Evolutionary conservation across 2,113 vertebrate species (phyloP).

Genomic region (Tauraco erythrolophus): DNA sequence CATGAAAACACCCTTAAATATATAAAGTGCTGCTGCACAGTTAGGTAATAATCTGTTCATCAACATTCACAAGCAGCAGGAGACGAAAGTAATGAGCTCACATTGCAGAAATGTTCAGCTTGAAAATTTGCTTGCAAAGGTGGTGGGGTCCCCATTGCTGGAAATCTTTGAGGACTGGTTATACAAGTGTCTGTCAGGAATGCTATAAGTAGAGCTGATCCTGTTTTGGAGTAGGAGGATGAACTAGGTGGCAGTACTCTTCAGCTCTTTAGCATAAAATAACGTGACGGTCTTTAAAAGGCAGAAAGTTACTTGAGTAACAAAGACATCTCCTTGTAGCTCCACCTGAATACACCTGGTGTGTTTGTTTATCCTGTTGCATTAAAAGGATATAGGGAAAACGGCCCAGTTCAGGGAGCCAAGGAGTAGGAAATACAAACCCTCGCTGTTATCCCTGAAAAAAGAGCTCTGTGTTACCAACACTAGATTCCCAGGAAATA

Average conservation of each 20-base stretch:
- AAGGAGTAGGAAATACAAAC: not conserved
- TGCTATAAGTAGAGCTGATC: conserved; percentile 61
- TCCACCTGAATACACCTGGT: not conserved
- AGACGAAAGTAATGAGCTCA: conserved; percentile 40
- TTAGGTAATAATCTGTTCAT: conserved; percentile 36
- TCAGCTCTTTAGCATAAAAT: conserved; percentile 52
- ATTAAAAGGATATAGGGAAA: not conserved
- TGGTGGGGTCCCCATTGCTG: not conserved
- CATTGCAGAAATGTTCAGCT: conserved; percentile 22
- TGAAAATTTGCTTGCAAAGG: conserved; percentile 26
- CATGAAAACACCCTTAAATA: not conserved
- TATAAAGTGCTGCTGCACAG: not conserved
- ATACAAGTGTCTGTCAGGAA: conserved; percentile 67
- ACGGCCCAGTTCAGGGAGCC: not conserved
- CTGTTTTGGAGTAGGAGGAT: conserved; percentile 61
- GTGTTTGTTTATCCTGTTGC: not conserved
- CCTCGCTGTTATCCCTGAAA: not conserved
- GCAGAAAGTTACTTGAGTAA: conserved; percentile 5
- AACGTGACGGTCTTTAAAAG: conserved; percentile 16
- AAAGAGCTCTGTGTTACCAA: not conserved
- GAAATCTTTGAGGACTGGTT: conserved; percentile 45
- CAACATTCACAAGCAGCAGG: conserved; percentile 14
- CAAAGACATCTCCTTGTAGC: not conserved
- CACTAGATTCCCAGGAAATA: not conserved
- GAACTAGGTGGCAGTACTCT: conserved; percentile 63